Base-by-base conservation (phyloP, 2,113 vertebrate species). In the Oreochromis tanganicae region DNA sequence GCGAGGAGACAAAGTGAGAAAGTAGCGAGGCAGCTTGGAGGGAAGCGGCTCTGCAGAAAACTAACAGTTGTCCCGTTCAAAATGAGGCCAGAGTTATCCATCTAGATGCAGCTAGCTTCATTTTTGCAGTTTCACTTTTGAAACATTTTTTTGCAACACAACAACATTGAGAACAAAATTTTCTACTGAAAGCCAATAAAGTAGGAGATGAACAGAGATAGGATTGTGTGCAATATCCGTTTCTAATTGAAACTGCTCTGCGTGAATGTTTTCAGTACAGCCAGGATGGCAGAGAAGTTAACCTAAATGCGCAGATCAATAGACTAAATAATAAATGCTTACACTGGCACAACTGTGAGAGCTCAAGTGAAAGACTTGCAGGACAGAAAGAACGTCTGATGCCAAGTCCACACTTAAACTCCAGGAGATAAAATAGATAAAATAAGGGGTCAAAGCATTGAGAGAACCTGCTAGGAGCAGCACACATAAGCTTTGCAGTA, bases 321-420 rank as follows among this genome's bases (percentile, higher is more conserved):
- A 84, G 43, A 59, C 61, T 81, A 85, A 90, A 90, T 87, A 92
- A 94, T 87, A 92, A 94, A 94, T 87, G 93, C 93, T 94, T 89
- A 87, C 78, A 87, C 78, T 66, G 71, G 91, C 88, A 92, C 73
- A 88, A 91, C 68, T 88, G 19, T 71, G 82, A 85, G 81, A 43
- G 34, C 85, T 82, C 61, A 56, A 91, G 46, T 83, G 36, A 90
- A 92, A 88, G 85, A 88, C 85, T 81, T 71, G 55, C 56, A 87
- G 81, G 85, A 85, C 85, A 83, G 82, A 66, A 36, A 82, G 34
- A 91, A 85, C 5, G 38, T 82, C 27, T 29, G 84, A 89, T 78
- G 81, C n/a, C 54, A 71, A 2, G 12, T 82, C 50, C 29, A 73
- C 81, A 78, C 73, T 85, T 46, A 81, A 84, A 81, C 81, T 81